Evolutionary conservation across 1,140 invertebrate species (phyloP).

Genomic region (Danaus melanippus): DNA sequence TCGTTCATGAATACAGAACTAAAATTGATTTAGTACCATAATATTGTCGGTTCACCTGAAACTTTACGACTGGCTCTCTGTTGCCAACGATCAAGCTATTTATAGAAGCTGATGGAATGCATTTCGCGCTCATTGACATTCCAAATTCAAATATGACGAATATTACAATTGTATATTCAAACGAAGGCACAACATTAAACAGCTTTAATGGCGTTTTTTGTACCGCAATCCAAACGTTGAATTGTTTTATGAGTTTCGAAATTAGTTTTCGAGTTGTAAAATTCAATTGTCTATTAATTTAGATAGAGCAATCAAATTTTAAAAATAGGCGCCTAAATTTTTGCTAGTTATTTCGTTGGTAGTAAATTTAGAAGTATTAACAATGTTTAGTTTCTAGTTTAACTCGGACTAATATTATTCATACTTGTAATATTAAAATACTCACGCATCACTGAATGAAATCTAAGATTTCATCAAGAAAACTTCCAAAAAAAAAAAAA

Average conservation of each 20-base stretch:
- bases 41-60: slow-evolving; percentile 29
- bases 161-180: slow-evolving; percentile 12
- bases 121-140: slow-evolving; percentile 19
- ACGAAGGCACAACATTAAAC: slow-evolving; percentile 12
- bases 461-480: too few species aligned
- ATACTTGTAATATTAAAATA: too few species aligned
- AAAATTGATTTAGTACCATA: slow-evolving; percentile 24
- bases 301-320: too few species aligned
- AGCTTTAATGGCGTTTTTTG: slow-evolving; percentile 5
- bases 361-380: too few species aligned
- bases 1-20: slow-evolving; percentile 10
- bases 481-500: too few species aligned
- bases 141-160: slow-evolving; percentile 25
- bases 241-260: slow-evolving; percentile 2
- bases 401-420: too few species aligned
- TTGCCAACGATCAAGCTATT: slow-evolving; percentile 26
- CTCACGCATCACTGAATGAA: too few species aligned
- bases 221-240: neutral
- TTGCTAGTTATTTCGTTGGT: too few species aligned
- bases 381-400: too few species aligned
- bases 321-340: too few species aligned
- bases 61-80: slow-evolving; percentile 25
- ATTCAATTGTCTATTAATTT: slow-evolving; percentile 14
- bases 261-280: slow-evolving; percentile 11
- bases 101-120: slow-evolving; percentile 24